Base-by-base conservation (phyloP, 2,113 vertebrate genomes). In the Empidonax traillii region DNA sequence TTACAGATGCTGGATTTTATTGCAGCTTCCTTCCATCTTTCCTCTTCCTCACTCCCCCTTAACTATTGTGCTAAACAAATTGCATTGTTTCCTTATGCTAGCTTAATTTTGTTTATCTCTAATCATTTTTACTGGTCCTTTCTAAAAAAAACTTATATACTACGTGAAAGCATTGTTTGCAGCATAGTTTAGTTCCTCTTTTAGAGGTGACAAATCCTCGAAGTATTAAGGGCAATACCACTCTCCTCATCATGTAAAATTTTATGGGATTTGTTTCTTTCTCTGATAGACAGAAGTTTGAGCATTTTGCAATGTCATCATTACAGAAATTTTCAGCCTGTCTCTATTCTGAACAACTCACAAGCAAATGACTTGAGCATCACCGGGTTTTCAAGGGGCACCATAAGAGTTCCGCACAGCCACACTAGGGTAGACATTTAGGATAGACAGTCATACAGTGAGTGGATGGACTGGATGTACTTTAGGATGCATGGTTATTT, bases 21-120 rank as follows among this genome's bases (percentile, higher is more conserved):
- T 69, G 13, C 25, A 39, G 7, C 10, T 75, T 82, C 11, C 2
- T 39, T 33, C 3, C 16, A 4, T 5, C 3, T 66, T 61, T 2
- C 6, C 2, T 3, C 25, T 12, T 58, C 13, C 14, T 25, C 22
- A n/a, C 39, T 15, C 7, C 21, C 18, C 1, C 0, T 24, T 76
- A 52, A 30, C 22, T 66, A 3, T 23, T 46, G 20, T 41, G 8
- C 43, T 82, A 55, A 82, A 69, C 7, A 41, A 78, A 33, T 35
- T n/a, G 2, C 16, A 31, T 21, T 44, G 5, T 46, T 67, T 63
- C 5, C 12, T 72, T 43, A 35, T 12, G 3, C 30, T 37, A 53
- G 14, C 12, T 7, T 23, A 49, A 47, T 39, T 88, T 90, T 59
- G 6, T 53, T 65, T 47, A 35, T 6, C 41, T 71, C 33, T 24